Base-by-base conservation (phyloP, 2,888 invertebrate species). In the Agrotis ipsilon region DNA sequence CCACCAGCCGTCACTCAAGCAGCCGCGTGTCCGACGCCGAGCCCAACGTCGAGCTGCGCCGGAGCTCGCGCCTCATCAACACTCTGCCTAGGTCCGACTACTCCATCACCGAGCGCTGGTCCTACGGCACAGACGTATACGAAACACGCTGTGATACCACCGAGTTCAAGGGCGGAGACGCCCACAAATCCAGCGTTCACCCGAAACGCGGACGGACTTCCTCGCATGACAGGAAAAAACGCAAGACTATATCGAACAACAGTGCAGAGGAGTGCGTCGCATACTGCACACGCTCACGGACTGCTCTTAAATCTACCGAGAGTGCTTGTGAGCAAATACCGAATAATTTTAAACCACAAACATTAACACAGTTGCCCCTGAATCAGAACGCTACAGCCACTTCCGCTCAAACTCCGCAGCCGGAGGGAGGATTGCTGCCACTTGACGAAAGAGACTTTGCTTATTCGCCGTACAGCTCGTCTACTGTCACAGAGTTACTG, bases 71-170 rank as follows among this genome's bases (percentile, higher is more conserved):
- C 92, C 96, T 96, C 92, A 95, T 95, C 80, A 94, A 90, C 88
- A 90, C 94, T 55, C 89, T 94, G 60, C 95, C 95, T 54, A 90
- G 95, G 79, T 96, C 96, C 52, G 96, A 97, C 91, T 96, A 96
- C 94, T 96, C 96, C 88, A 96, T 96, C 83, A 94, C 96, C 86
- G 97, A 96, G 92, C 96, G 96, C 90, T 97, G 96, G 95, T 96
- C 96, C 59, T 96, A 94, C 96, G 97, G 94, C 85, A 95, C 93
- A 80, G 96, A 93, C 96, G 96, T 94, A 76, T 96, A 96, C 95
- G 96, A 96, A 84, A 95, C 96, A 52, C 95, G 96, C 86, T 95
- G 93, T 89, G 94, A 94, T 75, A 91, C 93, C 46, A 84, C 89
- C 70, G 90, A 93, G 70, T 90, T 87, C 61, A 93, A 92, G 87